Conservation (phyloP, 2,113 vertebrate species). For the Chloebia gouldiae region DNA sequence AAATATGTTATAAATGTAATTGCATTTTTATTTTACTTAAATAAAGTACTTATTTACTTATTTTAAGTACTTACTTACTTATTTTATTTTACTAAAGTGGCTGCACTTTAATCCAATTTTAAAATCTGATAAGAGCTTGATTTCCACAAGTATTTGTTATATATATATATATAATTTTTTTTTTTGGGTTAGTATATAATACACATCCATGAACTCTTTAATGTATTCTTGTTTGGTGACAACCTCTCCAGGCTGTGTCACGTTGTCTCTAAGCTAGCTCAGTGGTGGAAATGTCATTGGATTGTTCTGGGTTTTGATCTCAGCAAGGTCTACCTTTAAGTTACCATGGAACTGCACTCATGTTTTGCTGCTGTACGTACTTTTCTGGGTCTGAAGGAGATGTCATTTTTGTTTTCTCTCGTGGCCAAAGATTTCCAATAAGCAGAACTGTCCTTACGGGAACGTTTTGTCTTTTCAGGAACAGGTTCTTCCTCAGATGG, state of each 20-base stretch:
- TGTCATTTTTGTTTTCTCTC: slow-evolving; percentile 65
- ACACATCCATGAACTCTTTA: not conserved
- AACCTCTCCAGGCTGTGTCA: not conserved
- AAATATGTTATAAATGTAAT: not conserved
- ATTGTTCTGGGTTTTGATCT: not conserved
- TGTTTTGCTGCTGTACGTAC: slow-evolving; percentile 66
- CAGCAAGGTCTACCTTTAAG: not conserved
- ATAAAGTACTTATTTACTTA: too few species aligned
- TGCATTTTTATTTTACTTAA: not conserved
- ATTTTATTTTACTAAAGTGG: too few species aligned
- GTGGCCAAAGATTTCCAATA: slow-evolving; percentile 77
- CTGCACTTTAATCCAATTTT: not conserved
- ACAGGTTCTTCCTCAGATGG: not conserved
- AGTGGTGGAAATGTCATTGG: not conserved
- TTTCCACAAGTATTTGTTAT: not conserved
- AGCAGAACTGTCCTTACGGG: slow-evolving; percentile 62
- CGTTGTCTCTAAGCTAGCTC: not conserved
- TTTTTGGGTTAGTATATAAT: not conserved
- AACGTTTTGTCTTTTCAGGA: slow-evolving; percentile 26
- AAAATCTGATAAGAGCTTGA: not conserved
- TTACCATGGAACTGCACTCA: accelerated
- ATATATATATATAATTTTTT: not conserved
- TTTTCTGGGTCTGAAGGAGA: slow-evolving; percentile 82
- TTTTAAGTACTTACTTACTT: too few species aligned
- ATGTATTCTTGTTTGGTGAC: not conserved